Evolutionary conservation across 2,113 vertebrate species (phyloP).

Genomic region (Spea bombifrons): DNA sequence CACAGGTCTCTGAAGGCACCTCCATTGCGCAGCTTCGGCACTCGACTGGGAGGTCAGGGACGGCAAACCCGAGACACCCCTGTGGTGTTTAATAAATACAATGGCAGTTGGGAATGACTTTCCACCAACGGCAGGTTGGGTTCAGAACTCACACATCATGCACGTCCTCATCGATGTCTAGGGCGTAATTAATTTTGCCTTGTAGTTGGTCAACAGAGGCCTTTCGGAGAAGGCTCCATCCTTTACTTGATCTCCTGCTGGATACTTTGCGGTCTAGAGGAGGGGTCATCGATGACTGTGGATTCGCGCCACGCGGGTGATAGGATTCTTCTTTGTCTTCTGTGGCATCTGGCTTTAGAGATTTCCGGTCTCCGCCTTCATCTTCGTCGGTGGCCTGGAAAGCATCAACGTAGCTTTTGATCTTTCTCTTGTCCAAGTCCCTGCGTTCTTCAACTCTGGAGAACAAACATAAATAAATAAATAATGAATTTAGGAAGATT

Average conservation of each 20-base stretch:
- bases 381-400: constrained; percentile 68
- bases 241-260: constrained; percentile 50
- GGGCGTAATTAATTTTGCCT: constrained; percentile 49
- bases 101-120: background rate
- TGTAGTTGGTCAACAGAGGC: constrained; percentile 18
- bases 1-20: background rate
- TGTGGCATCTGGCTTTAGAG: constrained; percentile 44
- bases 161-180: constrained; percentile 59
- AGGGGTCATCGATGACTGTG: constrained; percentile 33
- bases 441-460: constrained; percentile 81
- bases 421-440: constrained; percentile 72
- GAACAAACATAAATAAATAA: constrained; percentile 36
- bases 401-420: constrained; percentile 72
- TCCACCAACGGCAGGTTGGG: background rate
- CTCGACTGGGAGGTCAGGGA: background rate
- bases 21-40: background rate
- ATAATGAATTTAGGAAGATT: background rate
- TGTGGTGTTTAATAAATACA: background rate
- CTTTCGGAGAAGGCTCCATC: constrained; percentile 24
- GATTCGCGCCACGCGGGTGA: constrained; percentile 32
- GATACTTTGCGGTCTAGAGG: constrained; percentile 60
- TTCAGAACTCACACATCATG: constrained; percentile 59
- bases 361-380: constrained; percentile 48
- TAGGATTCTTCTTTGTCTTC: constrained; percentile 22
- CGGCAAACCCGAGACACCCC: background rate